Evolutionary conservation across 2,797 vertebrate genomes (phyloP).

Genomic region (Arremon aurantiirostris): DNA sequence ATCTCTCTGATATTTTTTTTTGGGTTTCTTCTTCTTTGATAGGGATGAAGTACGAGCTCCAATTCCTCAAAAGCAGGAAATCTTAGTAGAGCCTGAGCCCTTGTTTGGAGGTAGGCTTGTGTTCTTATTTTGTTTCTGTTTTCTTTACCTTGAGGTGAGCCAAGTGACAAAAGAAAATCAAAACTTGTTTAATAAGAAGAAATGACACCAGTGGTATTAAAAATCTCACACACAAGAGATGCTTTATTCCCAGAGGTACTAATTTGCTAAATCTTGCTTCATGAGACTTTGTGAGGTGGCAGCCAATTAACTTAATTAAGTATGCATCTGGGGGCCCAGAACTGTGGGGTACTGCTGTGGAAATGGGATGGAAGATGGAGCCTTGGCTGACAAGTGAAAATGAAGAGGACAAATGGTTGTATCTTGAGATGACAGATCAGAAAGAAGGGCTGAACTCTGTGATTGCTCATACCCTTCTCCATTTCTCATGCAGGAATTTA

Average conservation of each 20-base stretch:
- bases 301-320: not conserved
- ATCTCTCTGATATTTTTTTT: not conserved
- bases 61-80: slow-evolving; percentile 99
- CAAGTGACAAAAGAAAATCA: not conserved
- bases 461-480: not conserved
- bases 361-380: not conserved
- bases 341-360: not conserved
- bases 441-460: not conserved
- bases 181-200: not conserved
- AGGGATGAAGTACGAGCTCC: slow-evolving; percentile 97
- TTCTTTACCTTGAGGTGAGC: not conserved
- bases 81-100: slow-evolving; percentile 96
- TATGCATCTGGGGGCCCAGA: not conserved
- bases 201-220: not conserved
- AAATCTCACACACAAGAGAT: not conserved
- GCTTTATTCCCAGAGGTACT: not conserved
- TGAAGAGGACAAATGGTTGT: not conserved
- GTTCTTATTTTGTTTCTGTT: not conserved
- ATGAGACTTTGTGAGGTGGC: not conserved
- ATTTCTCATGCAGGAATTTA: not conserved
- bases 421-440: not conserved
- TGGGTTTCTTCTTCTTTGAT: not conserved
- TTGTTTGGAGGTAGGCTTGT: slow-evolving; percentile 89
- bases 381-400: not conserved
- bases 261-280: not conserved